Percentiles rank a stretch among this genome's conserved stretches.
These are phyloP conservation scores for Triplophysa siluroides DNA, from an alignment of 2,113 vertebrate genomes.

Conservation along the genomic window DNA sequence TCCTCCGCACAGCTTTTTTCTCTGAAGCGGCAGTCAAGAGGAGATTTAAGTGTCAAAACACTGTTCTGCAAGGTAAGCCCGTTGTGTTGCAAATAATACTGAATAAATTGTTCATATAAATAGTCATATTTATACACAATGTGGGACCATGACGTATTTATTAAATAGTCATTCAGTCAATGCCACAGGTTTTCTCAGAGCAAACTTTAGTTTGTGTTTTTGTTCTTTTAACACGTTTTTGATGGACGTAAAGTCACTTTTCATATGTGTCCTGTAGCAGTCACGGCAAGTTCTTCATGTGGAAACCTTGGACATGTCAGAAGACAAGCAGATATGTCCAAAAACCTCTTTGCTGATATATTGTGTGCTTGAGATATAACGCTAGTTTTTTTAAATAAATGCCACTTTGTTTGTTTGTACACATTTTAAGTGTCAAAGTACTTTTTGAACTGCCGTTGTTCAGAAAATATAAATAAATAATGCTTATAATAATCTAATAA, in stretches of 20 bases:
- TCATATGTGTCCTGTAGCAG: neutral
- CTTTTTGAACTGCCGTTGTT: too few species aligned
- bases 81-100: neutral
- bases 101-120: neutral
- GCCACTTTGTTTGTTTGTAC: neutral
- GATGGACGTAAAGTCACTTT: neutral
- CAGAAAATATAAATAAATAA: too few species aligned
- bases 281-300: too few species aligned
- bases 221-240: neutral
- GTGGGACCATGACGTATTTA: neutral
- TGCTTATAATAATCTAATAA: too few species aligned
- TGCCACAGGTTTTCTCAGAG: neutral
- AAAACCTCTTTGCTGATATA: neutral
- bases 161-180: neutral
- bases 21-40: constrained; percentile 6
- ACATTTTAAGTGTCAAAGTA: too few species aligned
- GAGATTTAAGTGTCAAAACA: constrained; percentile 10
- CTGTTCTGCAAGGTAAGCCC: constrained; percentile 58
- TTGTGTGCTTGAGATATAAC: neutral
- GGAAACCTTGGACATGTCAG: neutral
- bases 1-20: constrained; percentile 47
- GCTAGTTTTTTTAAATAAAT: neutral
- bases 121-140: neutral
- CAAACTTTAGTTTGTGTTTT: neutral
- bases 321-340: neutral